phyloP scores from a whole-genome alignment of 2,888 invertebrate genomes.

The Lordiphosa andalusiaca region DNA sequence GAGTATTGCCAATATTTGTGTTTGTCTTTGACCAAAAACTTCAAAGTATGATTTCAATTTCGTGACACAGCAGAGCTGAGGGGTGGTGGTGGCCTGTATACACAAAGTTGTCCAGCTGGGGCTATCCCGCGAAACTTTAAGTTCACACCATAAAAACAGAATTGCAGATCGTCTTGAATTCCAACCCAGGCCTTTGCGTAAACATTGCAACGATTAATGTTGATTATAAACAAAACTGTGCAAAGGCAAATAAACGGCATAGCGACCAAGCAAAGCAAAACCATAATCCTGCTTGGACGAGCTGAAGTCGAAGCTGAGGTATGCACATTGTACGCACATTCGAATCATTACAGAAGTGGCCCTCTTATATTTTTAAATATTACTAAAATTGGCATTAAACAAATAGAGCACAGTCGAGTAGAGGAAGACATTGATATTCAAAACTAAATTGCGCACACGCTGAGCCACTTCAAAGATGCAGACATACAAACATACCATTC shows the following conservation, averaged over 20 bases:
- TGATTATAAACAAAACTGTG: constrained; percentile 54
- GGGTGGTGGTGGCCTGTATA: too few relatives aligned
- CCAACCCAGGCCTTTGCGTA: constrained; percentile 17
- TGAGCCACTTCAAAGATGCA: constrained; percentile 50
- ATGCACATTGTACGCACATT: too few relatives aligned
- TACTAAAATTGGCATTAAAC: constrained; percentile 47
- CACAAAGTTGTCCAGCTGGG: constrained; percentile 2
- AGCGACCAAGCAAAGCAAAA: too few relatives aligned
- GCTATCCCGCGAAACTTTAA: constrained; percentile 13
- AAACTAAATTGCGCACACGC: constrained; percentile 60
- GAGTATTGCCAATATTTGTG: constrained; percentile 71
- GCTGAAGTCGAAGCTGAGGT: too few relatives aligned
- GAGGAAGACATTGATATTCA: constrained; percentile 28
- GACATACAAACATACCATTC: constrained; percentile 1
- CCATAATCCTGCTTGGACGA: too few relatives aligned
- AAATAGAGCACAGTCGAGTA: constrained; percentile 35
- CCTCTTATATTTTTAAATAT: constrained; percentile 22
- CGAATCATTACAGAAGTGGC: too few relatives aligned
- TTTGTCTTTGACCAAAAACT: constrained; percentile 43
- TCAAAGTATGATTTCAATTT: constrained; percentile 59
- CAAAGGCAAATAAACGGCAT: constrained; percentile 52
- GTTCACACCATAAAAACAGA: constrained; percentile 21
- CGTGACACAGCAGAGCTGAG: constrained; percentile 2
- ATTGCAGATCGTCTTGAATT: constrained; percentile 22
- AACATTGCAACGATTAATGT: constrained; percentile 20